Evolutionary conservation across 2,797 vertebrate species (phyloP).

Genomic region (Pseudochirops cupreus): DNA sequence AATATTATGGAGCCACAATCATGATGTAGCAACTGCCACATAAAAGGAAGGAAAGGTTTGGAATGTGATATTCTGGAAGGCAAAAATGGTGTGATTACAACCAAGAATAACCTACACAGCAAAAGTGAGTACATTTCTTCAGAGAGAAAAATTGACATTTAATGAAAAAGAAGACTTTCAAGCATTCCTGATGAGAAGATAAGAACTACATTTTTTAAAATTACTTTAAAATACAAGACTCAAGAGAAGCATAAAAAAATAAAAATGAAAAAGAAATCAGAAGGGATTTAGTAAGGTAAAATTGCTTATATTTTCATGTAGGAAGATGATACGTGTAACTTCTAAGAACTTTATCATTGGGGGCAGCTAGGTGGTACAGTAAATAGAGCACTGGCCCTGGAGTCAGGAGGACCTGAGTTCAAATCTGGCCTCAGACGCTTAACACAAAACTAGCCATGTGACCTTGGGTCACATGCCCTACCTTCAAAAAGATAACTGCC

Average conservation of each 20-base stretch:
- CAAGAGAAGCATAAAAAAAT: background rate
- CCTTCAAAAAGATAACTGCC: no score
- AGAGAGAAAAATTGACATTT: background rate
- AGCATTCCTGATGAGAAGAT: no score
- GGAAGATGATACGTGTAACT: background rate
- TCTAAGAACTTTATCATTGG: background rate
- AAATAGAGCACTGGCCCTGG: no score
- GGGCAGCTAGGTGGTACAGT: no score
- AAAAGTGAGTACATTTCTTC: background rate
- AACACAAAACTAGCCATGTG: no score
- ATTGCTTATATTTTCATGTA: no score
- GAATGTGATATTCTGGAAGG: background rate
- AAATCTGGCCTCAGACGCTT: no score
- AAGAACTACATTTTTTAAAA: background rate
- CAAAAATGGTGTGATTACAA: background rate
- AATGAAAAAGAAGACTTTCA: background rate
- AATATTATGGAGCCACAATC: background rate
- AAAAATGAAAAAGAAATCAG: no score
- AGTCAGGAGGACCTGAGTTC: no score
- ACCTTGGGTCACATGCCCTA: no score
- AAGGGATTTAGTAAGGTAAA: no score
- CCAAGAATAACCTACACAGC: background rate
- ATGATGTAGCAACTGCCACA: background rate
- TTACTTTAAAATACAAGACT: background rate
- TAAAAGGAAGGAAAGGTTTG: background rate